Base-by-base conservation (phyloP, 2,888 invertebrate species). In the Elmis aenea region DNA sequence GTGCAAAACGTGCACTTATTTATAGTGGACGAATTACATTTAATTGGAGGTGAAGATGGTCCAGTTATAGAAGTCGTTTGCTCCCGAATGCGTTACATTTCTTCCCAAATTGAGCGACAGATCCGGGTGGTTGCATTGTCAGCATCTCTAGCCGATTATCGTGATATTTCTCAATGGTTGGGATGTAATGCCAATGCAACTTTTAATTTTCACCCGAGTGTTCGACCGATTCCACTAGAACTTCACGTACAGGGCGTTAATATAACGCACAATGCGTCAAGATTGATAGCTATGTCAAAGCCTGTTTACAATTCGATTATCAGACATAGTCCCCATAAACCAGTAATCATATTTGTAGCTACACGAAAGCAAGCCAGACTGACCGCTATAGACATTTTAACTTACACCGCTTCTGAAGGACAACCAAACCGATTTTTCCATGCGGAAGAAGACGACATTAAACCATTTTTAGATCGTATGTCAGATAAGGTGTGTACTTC, bases 201-300 rank as follows among this genome's bases (percentile, higher is more conserved):
- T 2, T 99, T 97, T 71, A 99, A 99, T 73, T 99, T 99, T 71
- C 96, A 97, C 61, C 97, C 99, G 0, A 94, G 92, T 59, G 96
- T 97, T 2, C 74, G 99, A 1, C 99, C 97, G 0, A 75, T 95
- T 21, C 95, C 95, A 0, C 69, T 99, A 11, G 96, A 99, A 62
- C 70, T 99, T 26, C 96, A 97, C 59, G 93, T 99, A 35, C 91
- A 89, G 78, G 96, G 97, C 9, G 89, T 95, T 69, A 99, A 96
- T 72, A 88, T 97, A 23, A 94, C 95, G 0, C 99, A 99, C 72
- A 96, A 95, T 61, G 91, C 90, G 0, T 92, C 96, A 0, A 79
- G 99, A 6, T 77, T 99, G 15, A 87, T 95, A 0, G 92, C 97
- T 0, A 99, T 99, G 99, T 88, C 91, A 0, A 95, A 96, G 61